Evolutionary conservation across 1,140 invertebrate genomes (phyloP), one percentile per base, ranked within the genome.

Genomic region (Aporrectodea caliginosa): DNA sequence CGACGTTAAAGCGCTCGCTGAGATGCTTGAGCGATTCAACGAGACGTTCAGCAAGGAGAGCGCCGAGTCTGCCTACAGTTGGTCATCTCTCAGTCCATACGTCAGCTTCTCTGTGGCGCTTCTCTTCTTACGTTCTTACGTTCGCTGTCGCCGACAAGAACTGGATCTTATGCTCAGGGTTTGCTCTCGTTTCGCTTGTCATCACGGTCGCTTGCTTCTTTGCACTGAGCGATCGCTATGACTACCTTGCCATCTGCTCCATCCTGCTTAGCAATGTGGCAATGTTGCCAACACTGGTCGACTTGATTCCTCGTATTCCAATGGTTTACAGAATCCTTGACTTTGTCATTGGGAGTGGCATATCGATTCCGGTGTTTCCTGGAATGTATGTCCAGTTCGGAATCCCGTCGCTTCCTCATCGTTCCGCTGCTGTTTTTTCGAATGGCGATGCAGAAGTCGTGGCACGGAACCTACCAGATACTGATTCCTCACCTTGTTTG

Each of bases 401-500:
- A 32, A 22, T 80, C 27, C 79, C 79, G 29, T 76, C 75, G 14
- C n/a, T 80, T 35, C 58, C 79, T 77, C 0, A 31, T 77, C 33
- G 75, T 77, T 31, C 75, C 79, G 14, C 27, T 80, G 30, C 75
- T 80, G 29, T 80, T 80, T 58, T n/a, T 78, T 58, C 35, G 71
- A 31, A 80, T 80, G 79, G 79, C 79, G 12, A 32, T 78, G 68
- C n/a, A 32, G 68, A 73, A 78, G 2, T 77, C 75, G 32, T 77
- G 79, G 75, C 30, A 31, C 16, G 79, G 79, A 16, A 80, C 79
- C 33, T 80, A 80, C 69, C 75, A 75, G n/a, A 69, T 80, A 22
- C 74, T 80, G 31, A 78, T 80, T 30, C 79, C 79, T 32, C 79
- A 80, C 43, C 75, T 80, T 6, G 79, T 80, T 2, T 80, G 79